Conservation (phyloP, 2,888 invertebrate genomes). For the Sycophila texana region DNA sequence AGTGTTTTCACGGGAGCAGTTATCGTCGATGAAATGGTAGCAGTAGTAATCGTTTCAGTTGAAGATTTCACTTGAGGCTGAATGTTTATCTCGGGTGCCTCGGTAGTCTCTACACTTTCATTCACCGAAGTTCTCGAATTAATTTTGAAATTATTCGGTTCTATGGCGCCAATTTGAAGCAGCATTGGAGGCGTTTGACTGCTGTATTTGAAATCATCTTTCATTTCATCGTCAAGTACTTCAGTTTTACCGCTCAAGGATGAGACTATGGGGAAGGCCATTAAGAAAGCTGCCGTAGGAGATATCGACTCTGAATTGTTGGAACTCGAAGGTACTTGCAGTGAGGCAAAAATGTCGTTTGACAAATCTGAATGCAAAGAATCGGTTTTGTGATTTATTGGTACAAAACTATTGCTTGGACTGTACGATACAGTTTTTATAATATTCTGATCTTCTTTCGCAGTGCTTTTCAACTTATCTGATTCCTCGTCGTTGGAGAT, state of each 20-base stretch:
- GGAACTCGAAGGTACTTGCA: conserved; percentile 78
- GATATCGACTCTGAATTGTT: conserved; percentile 81
- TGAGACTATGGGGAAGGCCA: conserved; percentile 86
- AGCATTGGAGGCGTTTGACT: conserved; percentile 74
- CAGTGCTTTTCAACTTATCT: conserved; percentile 57
- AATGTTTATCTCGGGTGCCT: conserved; percentile 35
- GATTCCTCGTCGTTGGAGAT: conserved; percentile 56
- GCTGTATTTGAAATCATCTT: conserved; percentile 73
- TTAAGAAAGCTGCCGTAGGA: conserved; percentile 86
- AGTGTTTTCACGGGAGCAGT: conserved; percentile 62
- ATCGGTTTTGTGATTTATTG: conserved; percentile 68
- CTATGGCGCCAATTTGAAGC: conserved; percentile 72
- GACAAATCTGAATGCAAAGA: conserved; percentile 78
- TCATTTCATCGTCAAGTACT: conserved; percentile 78
- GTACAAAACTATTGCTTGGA: conserved; percentile 70
- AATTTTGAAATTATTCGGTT: conserved; percentile 73
- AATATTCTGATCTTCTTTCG: conserved; percentile 63
- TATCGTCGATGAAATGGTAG: conserved; percentile 26
- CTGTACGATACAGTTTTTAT: conserved; percentile 68
- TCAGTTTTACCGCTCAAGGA: conserved; percentile 78
- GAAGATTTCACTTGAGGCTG: conserved; percentile 51
- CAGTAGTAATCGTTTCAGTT: conserved; percentile 39
- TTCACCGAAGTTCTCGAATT: conserved; percentile 61
- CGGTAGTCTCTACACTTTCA: conserved; percentile 52
- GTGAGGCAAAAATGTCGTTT: conserved; percentile 80